These are phyloP conservation scores for Nymphalis urticae DNA, from an alignment of 2,888 invertebrate species.

Conservation along the genomic window DNA sequence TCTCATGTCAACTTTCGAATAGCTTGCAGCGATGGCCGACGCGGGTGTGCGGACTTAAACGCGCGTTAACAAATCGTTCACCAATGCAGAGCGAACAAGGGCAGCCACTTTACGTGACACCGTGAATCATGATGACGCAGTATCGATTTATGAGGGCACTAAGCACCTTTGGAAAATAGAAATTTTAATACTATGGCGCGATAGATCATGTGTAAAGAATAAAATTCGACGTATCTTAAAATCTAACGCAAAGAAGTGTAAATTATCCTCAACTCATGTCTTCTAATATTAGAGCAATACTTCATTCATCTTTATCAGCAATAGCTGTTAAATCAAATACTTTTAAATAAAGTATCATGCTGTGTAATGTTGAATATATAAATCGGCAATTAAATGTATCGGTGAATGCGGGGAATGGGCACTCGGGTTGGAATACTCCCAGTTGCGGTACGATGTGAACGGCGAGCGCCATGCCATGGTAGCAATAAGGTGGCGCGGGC, in stretches of 20 bases:
- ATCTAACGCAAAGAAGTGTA: too few species aligned
- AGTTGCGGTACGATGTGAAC: slow-evolving; percentile 57
- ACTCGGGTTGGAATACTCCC: slow-evolving; percentile 48
- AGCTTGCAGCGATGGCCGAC: too few species aligned
- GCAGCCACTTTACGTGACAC: slow-evolving; percentile 30
- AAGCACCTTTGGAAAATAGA: not conserved
- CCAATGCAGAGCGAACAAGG: slow-evolving; percentile 20
- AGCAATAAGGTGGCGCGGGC: slow-evolving; percentile 50
- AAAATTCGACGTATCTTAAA: too few species aligned
- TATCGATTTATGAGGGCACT: slow-evolving; percentile 36
- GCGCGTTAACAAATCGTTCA: slow-evolving; percentile 41
- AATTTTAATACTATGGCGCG: too few species aligned
- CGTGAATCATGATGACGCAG: slow-evolving; percentile 37
- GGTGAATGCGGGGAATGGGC: not conserved
- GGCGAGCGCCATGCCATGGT: slow-evolving; percentile 43
- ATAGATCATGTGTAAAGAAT: too few species aligned
- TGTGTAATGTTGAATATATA: not conserved
- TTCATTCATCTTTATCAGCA: too few species aligned
- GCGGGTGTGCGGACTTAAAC: slow-evolving; percentile 6
- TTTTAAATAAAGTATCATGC: not conserved
- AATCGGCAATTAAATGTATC: not conserved
- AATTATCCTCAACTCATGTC: too few species aligned
- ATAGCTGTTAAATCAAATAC: not conserved
- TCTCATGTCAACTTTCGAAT: not conserved
- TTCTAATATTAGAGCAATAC: too few species aligned